Evolutionary conservation across 2,113 vertebrate genomes (phyloP).

Genomic region (Parotia lawesii): DNA sequence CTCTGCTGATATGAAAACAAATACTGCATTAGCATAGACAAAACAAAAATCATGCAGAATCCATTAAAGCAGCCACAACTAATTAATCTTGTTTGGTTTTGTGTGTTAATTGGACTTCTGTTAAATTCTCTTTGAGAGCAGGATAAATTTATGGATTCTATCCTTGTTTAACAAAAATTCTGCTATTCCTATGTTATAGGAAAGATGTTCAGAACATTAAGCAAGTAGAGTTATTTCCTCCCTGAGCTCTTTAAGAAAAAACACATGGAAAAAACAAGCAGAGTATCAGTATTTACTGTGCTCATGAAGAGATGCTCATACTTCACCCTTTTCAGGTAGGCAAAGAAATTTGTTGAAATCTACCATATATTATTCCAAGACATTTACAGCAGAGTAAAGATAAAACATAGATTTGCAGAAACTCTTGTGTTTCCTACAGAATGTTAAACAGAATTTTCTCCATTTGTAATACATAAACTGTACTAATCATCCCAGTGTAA

Average conservation of each 20-base stretch:
- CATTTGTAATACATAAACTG: background rate
- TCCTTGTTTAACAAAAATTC: background rate
- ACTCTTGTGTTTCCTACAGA: background rate
- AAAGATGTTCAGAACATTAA: background rate
- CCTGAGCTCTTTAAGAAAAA: slow-evolving; percentile 3
- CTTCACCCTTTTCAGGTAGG: background rate
- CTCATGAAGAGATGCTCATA: background rate
- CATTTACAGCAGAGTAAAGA: background rate
- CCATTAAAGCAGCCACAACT: slow-evolving; percentile 41
- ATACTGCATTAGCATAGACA: slow-evolving; percentile 1
- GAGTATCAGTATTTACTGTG: background rate
- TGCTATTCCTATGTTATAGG: background rate
- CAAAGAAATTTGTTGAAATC: slow-evolving; percentile 5
- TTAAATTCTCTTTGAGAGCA: background rate
- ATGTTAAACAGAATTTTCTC: background rate
- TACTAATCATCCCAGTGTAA: background rate
- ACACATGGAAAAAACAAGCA: background rate
- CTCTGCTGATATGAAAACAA: background rate
- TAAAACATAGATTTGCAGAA: background rate
- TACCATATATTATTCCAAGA: background rate
- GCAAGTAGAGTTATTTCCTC: background rate
- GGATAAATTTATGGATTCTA: background rate
- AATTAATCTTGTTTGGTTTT: slow-evolving; percentile 6
- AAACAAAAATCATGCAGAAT: slow-evolving; percentile 37
- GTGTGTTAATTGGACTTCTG: background rate